Base-by-base conservation (phyloP, 1,140 invertebrate genomes). In the Argopecten irradians region DNA sequence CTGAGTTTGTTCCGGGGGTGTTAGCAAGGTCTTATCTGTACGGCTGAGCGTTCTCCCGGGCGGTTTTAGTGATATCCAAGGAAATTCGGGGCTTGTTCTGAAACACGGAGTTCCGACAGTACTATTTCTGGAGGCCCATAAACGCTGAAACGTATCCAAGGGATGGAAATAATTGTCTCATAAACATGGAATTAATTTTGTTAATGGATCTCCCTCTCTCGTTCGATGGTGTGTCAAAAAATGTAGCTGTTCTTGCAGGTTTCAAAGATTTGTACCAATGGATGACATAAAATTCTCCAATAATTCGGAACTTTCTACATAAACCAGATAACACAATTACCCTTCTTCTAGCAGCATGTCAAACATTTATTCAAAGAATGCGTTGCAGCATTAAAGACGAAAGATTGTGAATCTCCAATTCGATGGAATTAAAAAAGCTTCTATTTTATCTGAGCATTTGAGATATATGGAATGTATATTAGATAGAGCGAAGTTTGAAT, bases 201-300 rank as follows among this genome's bases (percentile, higher is more conserved):
- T 71, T 71, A 71, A 71, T 71, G 55, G 55, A 28, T 71, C n/a
- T 28, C 16, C 22, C 55, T 28, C 16, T 71, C 22, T 7, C 55
- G 55, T 71, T 71, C 55, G 55, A 71, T 71, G 55, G 55, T 71
- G 55, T 71, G 55, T 71, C 55, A 71, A 71, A 71, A 71, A 71
- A 8, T 71, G 22, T 71, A 28, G 55, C 55, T 28, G 22, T 71
- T 71, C 55, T 71, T 71, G 55, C 55, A 71, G 22, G 55, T 71
- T 71, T 55, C 28, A 71, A 71, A 71, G 55, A 71, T 28, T 71
- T 71, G 55, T 28, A 71, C 55, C 55, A n/a, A 71, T 71, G 28
- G 55, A 28, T 71, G 55, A 71, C 22, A 71, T 71, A 28, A 71
- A 71, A 71, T 7, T 71, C 55, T 28, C 55, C 8, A n/a, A 71